phyloP scores from a whole-genome alignment of 2,888 invertebrate species.

The Cryptus armator region DNA sequence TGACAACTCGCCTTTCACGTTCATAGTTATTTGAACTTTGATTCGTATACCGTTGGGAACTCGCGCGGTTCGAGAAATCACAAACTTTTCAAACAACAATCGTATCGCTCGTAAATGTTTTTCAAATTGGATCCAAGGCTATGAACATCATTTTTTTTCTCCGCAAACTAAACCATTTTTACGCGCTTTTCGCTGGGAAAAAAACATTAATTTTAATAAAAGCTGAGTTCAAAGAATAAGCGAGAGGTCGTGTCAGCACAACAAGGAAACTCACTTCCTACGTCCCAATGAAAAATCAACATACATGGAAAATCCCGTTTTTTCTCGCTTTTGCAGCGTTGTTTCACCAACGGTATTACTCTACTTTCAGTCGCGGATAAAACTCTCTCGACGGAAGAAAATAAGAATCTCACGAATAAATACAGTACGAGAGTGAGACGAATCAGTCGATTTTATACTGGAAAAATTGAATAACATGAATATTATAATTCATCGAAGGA shows the following conservation, averaged over 20 bases:
- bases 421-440: background rate
- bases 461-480: conserved; percentile 37
- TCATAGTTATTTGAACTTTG: background rate
- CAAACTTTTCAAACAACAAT: background rate
- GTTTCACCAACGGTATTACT: background rate
- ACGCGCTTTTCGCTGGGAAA: background rate
- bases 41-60: background rate
- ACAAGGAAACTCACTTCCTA: conserved; percentile 33
- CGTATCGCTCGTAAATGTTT: background rate
- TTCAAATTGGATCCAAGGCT: background rate
- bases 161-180: background rate
- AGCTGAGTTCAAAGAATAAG: background rate
- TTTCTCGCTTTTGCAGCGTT: background rate
- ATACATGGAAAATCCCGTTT: conserved; percentile 17
- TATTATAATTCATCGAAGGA: conserved; percentile 13
- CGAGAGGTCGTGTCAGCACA: background rate
- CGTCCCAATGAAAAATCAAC: conserved; percentile 37
- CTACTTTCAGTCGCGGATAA: background rate
- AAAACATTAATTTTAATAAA: conserved; percentile 18
- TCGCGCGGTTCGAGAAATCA: background rate
- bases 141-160: background rate
- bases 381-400: background rate
- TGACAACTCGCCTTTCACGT: background rate
- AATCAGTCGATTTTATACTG: background rate
- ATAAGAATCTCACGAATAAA: background rate